phyloP scores from a whole-genome alignment of 2,888 invertebrate genomes.

The Pristionchus entomophagus region DNA sequence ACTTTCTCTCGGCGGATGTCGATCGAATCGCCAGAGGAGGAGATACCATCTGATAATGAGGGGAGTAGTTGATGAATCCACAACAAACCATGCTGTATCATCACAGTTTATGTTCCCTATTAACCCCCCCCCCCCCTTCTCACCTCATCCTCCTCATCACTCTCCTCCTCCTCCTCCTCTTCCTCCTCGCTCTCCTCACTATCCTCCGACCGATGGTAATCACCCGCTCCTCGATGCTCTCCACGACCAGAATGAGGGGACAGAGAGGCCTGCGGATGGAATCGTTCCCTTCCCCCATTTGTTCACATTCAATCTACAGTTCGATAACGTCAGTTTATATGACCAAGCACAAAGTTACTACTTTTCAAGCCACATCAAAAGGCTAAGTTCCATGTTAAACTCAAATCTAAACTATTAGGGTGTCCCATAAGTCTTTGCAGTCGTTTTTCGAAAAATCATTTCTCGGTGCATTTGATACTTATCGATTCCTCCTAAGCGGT shows the following conservation, averaged over 20 bases:
- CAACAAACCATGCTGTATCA: no score
- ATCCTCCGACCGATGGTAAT: slow-evolving; percentile 23
- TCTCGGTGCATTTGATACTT: no score
- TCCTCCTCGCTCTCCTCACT: slow-evolving; percentile 41
- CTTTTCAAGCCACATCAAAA: neutral
- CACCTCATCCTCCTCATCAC: slow-evolving; percentile 37
- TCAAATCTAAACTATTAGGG: no score
- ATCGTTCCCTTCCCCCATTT: no score
- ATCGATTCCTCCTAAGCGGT: no score
- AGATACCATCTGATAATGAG: slow-evolving; percentile 7
- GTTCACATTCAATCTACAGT: no score
- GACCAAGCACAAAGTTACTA: neutral
- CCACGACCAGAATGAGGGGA: neutral
- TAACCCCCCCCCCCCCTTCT: neutral
- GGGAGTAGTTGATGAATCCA: no score
- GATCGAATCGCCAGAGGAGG: slow-evolving; percentile 43
- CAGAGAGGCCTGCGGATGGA: neutral
- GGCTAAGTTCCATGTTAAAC: no score
- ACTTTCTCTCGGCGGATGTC: neutral
- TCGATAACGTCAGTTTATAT: no score
- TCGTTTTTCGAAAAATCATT: no score
- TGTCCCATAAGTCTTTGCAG: no score
- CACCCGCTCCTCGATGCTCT: neutral
- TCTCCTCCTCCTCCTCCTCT: slow-evolving; percentile 48
- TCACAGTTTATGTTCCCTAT: no score